Evolutionary conservation across 2,797 vertebrate species (phyloP).

Genomic region (Enteromius radiatus): DNA sequence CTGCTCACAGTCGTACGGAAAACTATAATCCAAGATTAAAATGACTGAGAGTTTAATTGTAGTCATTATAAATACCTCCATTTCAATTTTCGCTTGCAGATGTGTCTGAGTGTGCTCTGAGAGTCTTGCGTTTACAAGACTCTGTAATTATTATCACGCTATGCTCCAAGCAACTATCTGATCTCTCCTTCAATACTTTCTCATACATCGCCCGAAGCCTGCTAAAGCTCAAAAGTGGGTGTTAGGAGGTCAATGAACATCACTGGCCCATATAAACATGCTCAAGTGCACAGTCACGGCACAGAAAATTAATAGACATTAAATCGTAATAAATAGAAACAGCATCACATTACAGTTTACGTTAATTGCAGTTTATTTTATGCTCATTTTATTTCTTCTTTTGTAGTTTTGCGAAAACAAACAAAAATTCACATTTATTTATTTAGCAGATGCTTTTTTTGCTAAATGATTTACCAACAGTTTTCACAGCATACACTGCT

Average conservation of each 20-base stretch:
- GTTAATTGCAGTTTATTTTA: background rate
- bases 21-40: slow-evolving; percentile 54
- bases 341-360: background rate
- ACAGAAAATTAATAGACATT: background rate
- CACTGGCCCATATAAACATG: background rate
- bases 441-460: background rate
- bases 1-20: slow-evolving; percentile 21
- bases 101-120: slow-evolving; percentile 13
- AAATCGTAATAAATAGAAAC: background rate
- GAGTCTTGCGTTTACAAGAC: slow-evolving; percentile 11
- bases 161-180: background rate
- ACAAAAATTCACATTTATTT: background rate
- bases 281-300: background rate
- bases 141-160: slow-evolving; percentile 1
- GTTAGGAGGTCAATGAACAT: no score
- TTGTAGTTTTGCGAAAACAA: background rate
- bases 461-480: background rate
- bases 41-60: slow-evolving; percentile 45
- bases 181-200: background rate
- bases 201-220: background rate
- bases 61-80: slow-evolving; percentile 35
- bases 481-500: background rate
- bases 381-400: background rate
- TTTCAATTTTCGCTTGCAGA: slow-evolving; percentile 13
- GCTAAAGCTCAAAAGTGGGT: slow-evolving; percentile 2